Percentiles rank a stretch among this genome's conserved stretches.
Evolutionary conservation across 1,140 invertebrate species (phyloP).

Genomic region (Delia radicum): DNA sequence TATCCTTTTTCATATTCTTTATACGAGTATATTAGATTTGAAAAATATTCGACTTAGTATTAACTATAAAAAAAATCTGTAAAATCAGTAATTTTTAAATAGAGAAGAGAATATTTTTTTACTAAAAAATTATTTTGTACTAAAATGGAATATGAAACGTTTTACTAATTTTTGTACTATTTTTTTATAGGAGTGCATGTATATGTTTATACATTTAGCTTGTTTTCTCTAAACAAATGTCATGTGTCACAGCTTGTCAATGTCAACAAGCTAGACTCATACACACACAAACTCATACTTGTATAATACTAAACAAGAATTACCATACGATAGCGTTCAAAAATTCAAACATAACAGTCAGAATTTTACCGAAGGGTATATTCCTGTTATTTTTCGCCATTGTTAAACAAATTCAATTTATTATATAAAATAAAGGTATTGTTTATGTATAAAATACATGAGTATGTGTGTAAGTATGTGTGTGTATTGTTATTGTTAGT

Average conservation of each 20-base stretch:
- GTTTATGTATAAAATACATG: background rate
- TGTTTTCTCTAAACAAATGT: constrained; percentile 19
- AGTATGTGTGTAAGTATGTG: background rate
- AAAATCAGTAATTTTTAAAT: too few relatives aligned
- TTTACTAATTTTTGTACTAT: too few relatives aligned
- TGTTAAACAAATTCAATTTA: too few relatives aligned
- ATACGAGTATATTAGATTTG: too few relatives aligned
- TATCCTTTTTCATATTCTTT: too few relatives aligned
- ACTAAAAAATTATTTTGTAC: too few relatives aligned
- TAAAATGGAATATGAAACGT: too few relatives aligned
- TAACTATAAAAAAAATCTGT: too few relatives aligned
- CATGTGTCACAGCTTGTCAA: constrained; percentile 20
- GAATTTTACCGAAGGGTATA: too few relatives aligned
- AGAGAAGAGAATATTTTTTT: too few relatives aligned
- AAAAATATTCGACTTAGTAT: too few relatives aligned
- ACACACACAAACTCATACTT: background rate
- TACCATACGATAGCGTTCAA: background rate
- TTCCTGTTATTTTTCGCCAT: too few relatives aligned
- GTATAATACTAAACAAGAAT: background rate
- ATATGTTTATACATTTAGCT: background rate
- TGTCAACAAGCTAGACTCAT: background rate
- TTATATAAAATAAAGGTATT: background rate
- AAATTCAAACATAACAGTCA: background rate
- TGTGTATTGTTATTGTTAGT: background rate
- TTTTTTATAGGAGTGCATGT: background rate